A percentile compares a stretch with the other conserved stretches of the same genome.
phyloP scores from a whole-genome alignment of 2,888 invertebrate species.

The Drosophila borborema region DNA sequence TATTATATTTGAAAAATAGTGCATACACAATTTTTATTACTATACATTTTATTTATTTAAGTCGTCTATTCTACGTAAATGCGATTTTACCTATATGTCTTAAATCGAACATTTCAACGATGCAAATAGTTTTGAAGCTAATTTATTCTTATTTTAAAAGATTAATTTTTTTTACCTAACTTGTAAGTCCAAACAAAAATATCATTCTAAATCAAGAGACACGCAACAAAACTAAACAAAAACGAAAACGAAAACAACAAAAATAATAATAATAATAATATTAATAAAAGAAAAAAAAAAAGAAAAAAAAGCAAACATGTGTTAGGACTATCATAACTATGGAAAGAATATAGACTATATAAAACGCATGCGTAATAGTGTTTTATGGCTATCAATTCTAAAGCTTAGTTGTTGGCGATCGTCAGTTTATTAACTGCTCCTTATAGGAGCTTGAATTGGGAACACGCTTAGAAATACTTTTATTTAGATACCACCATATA shows the following conservation, averaged over 20 bases:
- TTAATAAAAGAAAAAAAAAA: constrained; percentile 28
- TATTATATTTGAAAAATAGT: constrained; percentile 9
- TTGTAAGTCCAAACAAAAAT: constrained; percentile 36
- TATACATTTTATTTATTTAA: constrained; percentile 38
- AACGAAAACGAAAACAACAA: constrained; percentile 1
- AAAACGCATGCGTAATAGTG: constrained; percentile 46
- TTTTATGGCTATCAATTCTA: constrained; percentile 46
- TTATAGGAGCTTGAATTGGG: constrained; percentile 72
- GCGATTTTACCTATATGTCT: constrained; percentile 37
- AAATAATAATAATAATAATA: constrained; percentile 6
- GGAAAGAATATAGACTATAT: constrained; percentile 49
- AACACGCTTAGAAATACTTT: constrained; percentile 62
- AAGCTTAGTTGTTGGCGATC: constrained; percentile 53
- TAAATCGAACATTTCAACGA: constrained; percentile 35
- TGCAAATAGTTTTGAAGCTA: constrained; percentile 31
- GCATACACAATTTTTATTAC: constrained; percentile 23
- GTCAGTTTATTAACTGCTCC: constrained; percentile 69
- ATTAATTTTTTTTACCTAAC: constrained; percentile 43
- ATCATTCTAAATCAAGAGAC: constrained; percentile 47
- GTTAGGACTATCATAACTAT: constrained; percentile 53
- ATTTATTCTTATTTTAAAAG: constrained; percentile 44
- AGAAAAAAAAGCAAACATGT: constrained; percentile 35
- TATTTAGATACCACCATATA: constrained; percentile 39
- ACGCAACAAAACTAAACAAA: constrained; percentile 17
- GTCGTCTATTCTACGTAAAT: constrained; percentile 23